These are phyloP conservation scores for Fulica atra DNA, from an alignment of 2,113 vertebrate species.

Conservation along the genomic window DNA sequence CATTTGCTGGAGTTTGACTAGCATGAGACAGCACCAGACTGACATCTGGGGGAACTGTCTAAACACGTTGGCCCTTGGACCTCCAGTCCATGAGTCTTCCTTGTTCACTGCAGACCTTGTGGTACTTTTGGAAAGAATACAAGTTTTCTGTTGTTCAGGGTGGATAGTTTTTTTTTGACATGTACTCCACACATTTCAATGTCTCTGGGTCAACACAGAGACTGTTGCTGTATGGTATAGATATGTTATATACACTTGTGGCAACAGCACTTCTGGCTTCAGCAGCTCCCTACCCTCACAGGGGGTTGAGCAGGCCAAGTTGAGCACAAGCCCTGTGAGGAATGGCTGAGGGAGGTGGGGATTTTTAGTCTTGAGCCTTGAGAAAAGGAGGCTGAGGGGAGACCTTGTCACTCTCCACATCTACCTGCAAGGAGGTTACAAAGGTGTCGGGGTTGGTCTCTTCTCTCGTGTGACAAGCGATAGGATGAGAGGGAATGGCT, in stretches of 20 bases:
- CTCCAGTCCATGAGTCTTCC: not conserved
- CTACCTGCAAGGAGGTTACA: too few relatives aligned
- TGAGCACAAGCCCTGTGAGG: too few relatives aligned
- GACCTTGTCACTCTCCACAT: too few relatives aligned
- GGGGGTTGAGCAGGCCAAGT: not conserved
- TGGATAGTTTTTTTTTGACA: not conserved
- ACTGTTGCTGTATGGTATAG: not conserved
- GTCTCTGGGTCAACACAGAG: not conserved
- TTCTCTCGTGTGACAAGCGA: too few relatives aligned
- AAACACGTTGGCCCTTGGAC: not conserved
- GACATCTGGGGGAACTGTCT: not conserved
- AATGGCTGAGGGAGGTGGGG: too few relatives aligned
- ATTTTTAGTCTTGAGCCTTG: too few relatives aligned
- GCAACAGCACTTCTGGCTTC: not conserved
- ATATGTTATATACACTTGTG: not conserved
- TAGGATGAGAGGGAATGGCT: too few relatives aligned
- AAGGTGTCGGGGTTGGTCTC: too few relatives aligned
- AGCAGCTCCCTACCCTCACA: not conserved
- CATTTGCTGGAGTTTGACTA: not conserved
- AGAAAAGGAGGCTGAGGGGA: too few relatives aligned
- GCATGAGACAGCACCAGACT: fast-evolving
- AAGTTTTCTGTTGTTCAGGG: not conserved
- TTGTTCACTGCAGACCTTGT: not conserved
- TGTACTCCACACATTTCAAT: not conserved
- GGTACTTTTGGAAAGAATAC: not conserved